Evolutionary conservation across 2,888 invertebrate genomes (phyloP), one percentile per base, ranked within the genome.

Genomic region (Schrankia costaestrigalis): DNA sequence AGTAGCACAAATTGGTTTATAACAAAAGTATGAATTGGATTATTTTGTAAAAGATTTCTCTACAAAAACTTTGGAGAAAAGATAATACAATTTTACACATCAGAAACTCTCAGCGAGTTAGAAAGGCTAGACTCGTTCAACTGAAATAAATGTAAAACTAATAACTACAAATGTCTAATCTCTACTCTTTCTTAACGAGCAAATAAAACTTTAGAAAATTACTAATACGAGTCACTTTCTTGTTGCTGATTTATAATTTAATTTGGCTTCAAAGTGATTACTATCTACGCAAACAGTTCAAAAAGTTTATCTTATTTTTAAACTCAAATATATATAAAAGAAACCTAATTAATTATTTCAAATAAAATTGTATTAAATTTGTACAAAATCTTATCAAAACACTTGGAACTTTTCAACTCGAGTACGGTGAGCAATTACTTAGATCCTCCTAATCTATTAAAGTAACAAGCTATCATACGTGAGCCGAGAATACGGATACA

Each of bases 31-130:
- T n/a, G n/a, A n/a, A n/a, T n/a, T n/a, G n/a, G n/a, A n/a, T n/a
- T n/a, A n/a, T n/a, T n/a, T n/a, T n/a, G n/a, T n/a, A n/a, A 10
- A 8, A 24, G 3, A 24, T 24, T 24, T 11, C 7, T 13, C 8
- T 9, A 32, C 19, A 42, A 39, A 56, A 58, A 55, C 41, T 31
- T 52, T 49, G 31, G 35, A 46, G 40, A 31, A 43, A 50, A 53
- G 38, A 56, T 47, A 43, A 55, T 41, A 51, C 46, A 54, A 59
- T 61, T 62, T 63, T 52, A 58, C 56, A 59, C 52, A 46, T 68
- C 57, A 53, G 37, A 47, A 55, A 52, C 46, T 43, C 37, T 43
- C 46, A 32, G 41, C 40, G 44, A 42, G 50, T 31, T 42, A 40
- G 36, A 34, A 25, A 51, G 38, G 30, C 46, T 37, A 49, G 45